Base-by-base conservation (phyloP, 1,140 invertebrate genomes). In the Calliopsis andreniformis region DNA sequence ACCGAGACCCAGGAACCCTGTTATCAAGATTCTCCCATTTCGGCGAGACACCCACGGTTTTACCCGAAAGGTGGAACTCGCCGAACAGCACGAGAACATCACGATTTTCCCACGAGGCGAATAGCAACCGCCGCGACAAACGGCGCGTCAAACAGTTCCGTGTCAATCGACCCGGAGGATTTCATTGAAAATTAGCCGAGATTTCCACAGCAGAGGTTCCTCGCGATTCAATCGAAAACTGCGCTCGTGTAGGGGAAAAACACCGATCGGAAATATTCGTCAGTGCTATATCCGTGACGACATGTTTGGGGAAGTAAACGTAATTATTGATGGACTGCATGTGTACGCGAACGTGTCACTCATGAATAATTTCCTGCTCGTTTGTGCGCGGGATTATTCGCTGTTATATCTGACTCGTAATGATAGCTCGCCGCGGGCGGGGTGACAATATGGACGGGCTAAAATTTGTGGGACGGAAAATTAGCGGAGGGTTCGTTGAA, bases 351-450 rank as follows among this genome's bases (percentile, higher is more conserved):
- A 66, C 67, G 62, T 61, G 32, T 42, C 43, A 63, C 62, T 78
- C 76, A 78, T 75, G 76, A 78, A 79, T 83, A 82, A 82, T 82
- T 79, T 66, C 76, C 53, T 51, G 53, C 66, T 75, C 75, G 76
- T 75, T 82, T 82, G 45, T 47, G 78, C 64, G 53, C 64, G 67
- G 62, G 59, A 83, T 66, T 62, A 63, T 81, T 83, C 80, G 62
- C 81, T 30, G 23, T 55, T 55, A 14, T 55, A 55, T 55, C 51
- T 30, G 25, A 14, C 20, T 25, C 49, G 49, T 51, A 10, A 51
- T 23, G 7, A 25, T 25, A 67, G n/a, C n/a, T n/a, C n/a, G n/a
- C n/a, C n/a, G n/a, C n/a, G n/a, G n/a, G n/a, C n/a, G n/a, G n/a
- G n/a, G n/a, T n/a, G n/a, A n/a, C n/a, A n/a, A n/a, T n/a, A n/a